Evolutionary conservation across 2,888 invertebrate genomes (phyloP).

Genomic region (Conchocele bisecta): DNA sequence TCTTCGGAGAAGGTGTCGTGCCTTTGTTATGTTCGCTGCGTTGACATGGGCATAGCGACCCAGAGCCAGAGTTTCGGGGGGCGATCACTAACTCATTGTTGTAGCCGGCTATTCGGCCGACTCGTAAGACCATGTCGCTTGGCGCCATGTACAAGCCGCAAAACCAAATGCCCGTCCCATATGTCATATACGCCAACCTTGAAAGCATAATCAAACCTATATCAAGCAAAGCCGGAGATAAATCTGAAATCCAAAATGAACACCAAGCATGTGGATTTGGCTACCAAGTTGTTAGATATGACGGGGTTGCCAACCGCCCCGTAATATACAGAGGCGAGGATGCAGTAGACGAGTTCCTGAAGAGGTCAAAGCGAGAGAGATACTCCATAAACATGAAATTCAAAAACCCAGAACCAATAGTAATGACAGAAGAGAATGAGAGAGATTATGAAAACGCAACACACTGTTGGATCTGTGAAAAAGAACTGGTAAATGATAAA

Average conservation of each 20-base stretch:
- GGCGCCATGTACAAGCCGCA: too few species aligned
- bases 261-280: constrained; percentile 1
- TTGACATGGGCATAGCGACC: too few species aligned
- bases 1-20: too few species aligned
- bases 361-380: background rate
- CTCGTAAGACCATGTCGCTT: too few species aligned
- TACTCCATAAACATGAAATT: constrained; percentile 1
- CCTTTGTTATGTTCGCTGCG: too few species aligned
- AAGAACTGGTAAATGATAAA: background rate
- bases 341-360: background rate
- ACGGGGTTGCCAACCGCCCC: background rate
- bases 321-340: constrained; percentile 12
- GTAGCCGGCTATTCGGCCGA: too few species aligned
- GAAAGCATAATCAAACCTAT: background rate
- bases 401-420: background rate
- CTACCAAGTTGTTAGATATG: constrained; percentile 6
- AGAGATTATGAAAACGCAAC: background rate
- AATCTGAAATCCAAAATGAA: background rate
- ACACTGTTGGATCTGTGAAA: constrained; percentile 6
- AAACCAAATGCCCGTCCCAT: too few species aligned
- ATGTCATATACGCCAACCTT: too few species aligned
- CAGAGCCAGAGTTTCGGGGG: too few species aligned
- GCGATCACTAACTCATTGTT: too few species aligned
- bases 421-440: background rate
- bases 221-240: background rate